phyloP scores from a whole-genome alignment of 2,888 invertebrate species.

The Leptothorax acervorum region DNA sequence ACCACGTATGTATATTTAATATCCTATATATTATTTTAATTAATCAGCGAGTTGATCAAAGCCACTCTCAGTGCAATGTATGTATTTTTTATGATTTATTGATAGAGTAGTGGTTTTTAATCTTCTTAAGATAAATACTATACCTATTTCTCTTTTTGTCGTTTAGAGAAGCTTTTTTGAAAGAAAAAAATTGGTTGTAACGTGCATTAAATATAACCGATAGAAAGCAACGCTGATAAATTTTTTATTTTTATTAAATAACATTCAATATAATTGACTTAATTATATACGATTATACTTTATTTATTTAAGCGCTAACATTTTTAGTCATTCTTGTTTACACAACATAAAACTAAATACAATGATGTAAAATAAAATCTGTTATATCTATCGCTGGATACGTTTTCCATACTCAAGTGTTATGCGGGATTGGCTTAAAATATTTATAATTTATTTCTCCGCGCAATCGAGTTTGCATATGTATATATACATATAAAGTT shows the following conservation, averaged over 20 bases:
- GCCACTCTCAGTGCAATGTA: not conserved
- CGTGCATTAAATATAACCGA: not conserved
- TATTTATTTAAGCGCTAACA: not conserved
- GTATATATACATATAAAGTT: too few relatives aligned
- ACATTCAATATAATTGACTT: not conserved
- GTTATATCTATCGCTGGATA: not conserved
- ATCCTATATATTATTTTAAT: not conserved
- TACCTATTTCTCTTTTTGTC: too few relatives aligned
- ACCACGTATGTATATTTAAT: not conserved
- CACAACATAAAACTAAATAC: not conserved
- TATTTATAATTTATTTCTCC: conserved; percentile 56
- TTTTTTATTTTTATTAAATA: too few relatives aligned
- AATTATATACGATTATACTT: not conserved
- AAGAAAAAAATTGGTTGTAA: not conserved
- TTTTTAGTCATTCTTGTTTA: not conserved
- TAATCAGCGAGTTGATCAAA: not conserved
- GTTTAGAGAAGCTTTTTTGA: not conserved
- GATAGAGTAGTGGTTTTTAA: not conserved
- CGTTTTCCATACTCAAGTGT: not conserved
- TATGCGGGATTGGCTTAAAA: not conserved
- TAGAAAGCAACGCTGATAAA: not conserved
- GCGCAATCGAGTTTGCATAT: not conserved
- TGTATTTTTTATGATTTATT: not conserved
- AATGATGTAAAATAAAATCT: not conserved
- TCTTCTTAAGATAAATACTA: not conserved